Evolutionary conservation across 2,113 vertebrate species (phyloP).

Genomic region (Muscicapa adusta): DNA sequence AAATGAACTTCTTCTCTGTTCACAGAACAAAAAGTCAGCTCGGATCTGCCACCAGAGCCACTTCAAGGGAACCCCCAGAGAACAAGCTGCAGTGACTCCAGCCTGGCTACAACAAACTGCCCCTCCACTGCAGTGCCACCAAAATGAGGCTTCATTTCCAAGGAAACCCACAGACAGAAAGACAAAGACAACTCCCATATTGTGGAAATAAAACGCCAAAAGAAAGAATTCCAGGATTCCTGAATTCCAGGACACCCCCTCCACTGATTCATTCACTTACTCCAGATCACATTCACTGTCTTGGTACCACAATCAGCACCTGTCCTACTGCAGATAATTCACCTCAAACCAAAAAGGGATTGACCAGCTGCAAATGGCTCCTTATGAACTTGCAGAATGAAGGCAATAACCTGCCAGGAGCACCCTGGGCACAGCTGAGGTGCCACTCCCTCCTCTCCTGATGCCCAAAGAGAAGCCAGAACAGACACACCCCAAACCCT

Average conservation of each 20-base stretch:
- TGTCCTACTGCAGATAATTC: not conserved
- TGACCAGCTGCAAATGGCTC: not conserved
- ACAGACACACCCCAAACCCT: not conserved
- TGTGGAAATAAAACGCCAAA: accelerated
- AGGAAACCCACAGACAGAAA: not conserved
- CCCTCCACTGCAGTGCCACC: not conserved
- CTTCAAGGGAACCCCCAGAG: not conserved
- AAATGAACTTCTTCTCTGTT: not conserved
- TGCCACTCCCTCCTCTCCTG: accelerated
- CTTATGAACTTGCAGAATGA: not conserved
- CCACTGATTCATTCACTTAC: not conserved
- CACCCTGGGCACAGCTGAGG: not conserved
- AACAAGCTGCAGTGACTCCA: not conserved
- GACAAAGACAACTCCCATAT: not conserved
- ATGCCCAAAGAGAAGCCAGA: not conserved
- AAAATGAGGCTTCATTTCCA: not conserved
- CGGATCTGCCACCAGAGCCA: not conserved
- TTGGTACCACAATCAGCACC: not conserved
- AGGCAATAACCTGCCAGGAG: not conserved
- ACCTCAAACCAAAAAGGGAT: not conserved
- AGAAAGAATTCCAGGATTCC: not conserved
- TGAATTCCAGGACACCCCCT: not conserved
- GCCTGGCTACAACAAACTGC: not conserved
- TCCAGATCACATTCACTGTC: not conserved
- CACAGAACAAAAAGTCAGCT: not conserved